phyloP scores from a whole-genome alignment of 2,888 invertebrate genomes.

The Drosophila lacicola region DNA sequence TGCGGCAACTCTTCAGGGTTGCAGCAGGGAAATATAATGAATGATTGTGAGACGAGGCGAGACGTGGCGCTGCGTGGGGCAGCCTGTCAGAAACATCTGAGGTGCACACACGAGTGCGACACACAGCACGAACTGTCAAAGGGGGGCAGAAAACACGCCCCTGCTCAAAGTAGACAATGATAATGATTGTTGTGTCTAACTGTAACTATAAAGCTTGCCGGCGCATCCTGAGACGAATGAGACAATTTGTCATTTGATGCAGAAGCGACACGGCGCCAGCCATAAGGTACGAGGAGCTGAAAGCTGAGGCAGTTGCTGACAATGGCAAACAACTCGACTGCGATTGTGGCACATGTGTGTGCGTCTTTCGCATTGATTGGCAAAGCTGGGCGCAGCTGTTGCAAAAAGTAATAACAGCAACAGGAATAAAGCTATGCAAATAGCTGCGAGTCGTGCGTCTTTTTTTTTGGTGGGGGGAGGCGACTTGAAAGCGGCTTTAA shows the following conservation, averaged over 20 bases:
- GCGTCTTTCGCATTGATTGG: slow-evolving; percentile 46
- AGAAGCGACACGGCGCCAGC: slow-evolving; percentile 58
- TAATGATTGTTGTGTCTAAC: slow-evolving; percentile 66
- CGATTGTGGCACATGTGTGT: slow-evolving; percentile 39
- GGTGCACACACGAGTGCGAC: slow-evolving; percentile 30
- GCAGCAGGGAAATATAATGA: slow-evolving; percentile 73
- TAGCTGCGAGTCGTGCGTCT: slow-evolving; percentile 35
- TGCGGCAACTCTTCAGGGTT: slow-evolving; percentile 19
- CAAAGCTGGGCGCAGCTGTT: slow-evolving; percentile 52
- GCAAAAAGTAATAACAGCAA: slow-evolving; percentile 51
- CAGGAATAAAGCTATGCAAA: slow-evolving; percentile 62
- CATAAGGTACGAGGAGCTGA: slow-evolving; percentile 1
- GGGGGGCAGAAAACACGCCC: slow-evolving; percentile 37
- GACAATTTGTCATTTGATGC: slow-evolving; percentile 80
- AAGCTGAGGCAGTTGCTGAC: slow-evolving; percentile 33
- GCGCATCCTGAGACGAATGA: slow-evolving; percentile 64
- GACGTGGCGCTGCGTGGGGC: slow-evolving; percentile 30
- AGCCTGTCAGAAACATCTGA: slow-evolving; percentile 70
- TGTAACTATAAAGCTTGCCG: slow-evolving; percentile 31
- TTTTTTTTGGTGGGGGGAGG: slow-evolving; percentile 1
- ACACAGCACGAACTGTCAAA: slow-evolving; percentile 41
- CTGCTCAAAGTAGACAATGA: slow-evolving; percentile 69
- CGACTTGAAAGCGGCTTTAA: slow-evolving; percentile 46
- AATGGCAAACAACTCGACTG: slow-evolving; percentile 45
- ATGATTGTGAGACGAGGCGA: slow-evolving; percentile 62